Evolutionary conservation across 1,140 invertebrate species (phyloP), one percentile per base, ranked within the genome.

Genomic region (Pachyrhynchus sulphureomaculatus): DNA sequence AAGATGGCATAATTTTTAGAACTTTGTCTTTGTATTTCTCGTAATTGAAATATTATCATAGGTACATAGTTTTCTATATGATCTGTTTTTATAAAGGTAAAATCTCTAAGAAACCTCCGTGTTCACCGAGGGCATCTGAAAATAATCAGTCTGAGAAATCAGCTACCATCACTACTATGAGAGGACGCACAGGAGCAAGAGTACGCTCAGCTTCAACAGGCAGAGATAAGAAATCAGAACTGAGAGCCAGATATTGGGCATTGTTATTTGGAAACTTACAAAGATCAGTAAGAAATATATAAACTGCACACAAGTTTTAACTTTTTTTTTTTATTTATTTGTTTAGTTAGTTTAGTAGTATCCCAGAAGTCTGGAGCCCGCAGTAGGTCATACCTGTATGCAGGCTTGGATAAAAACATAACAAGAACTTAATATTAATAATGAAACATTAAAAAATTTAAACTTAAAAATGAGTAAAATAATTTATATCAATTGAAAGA

Each of bases 231-330:
- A 87, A 89, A 67, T 91, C 89, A 5, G 93, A 96, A 78, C 76
- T 95, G 15, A 84, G 92, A 66, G 91, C 92, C 17, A 77, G 95
- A 37, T 96, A 97, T 75, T 98, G 95, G 95, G 92, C 93, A 2
- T 86, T 96, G 71, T 78, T 98, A 26, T 96, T 97, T 81, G 93
- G 94, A 37, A 97, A 97, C 79, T 79, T 98, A 39, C 89, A 95
- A 76, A 78, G 94, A 69, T 92, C 94, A 20, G 90, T 97, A 47
- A 85, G 88, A 81, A n/a, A n/a, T n/a, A n/a, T n/a, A n/a, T n/a
- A n/a, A n/a, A n/a, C n/a, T n/a, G n/a, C n/a, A n/a, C n/a, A n/a
- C n/a, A n/a, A n/a, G n/a, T n/a, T n/a, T n/a, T n/a, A n/a, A n/a
- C n/a, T n/a, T n/a, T 18, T 23, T 49, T 32, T 54, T 26, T 47